Base-by-base conservation (phyloP, 2,113 vertebrate genomes). In the Origma solitaria region DNA sequence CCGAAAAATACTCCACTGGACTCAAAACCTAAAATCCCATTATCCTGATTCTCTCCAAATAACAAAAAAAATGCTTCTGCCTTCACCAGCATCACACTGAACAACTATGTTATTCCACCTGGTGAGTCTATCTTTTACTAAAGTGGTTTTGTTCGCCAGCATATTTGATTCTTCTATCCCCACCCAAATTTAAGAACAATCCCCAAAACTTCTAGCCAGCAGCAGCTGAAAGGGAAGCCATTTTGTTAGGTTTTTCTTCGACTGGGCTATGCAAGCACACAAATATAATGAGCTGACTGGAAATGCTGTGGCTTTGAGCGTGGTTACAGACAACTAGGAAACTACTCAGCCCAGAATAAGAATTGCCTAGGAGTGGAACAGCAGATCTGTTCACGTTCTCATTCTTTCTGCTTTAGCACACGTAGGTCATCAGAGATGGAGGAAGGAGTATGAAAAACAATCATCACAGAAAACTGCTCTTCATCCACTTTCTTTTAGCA, bases 331-430 rank as follows among this genome's bases (percentile, higher is more conserved):
- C 27, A 75, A 70, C 21, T 27, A 57, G 70, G 70, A 82, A 88
- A 81, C 73, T 9, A 86, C 22, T 23, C 4, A 2, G 15, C 9
- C 14, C 7, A 62, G 38, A 66, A 62, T 10, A 15, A 81, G 33
- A 92, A 68, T 1, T 1, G 2, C 10, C 65, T 0, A 0, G 12
- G 22, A 60, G 7, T 6, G 6, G 13, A 72, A 75, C 11, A 69
- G 47, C 61, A 61, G 28, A 92, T 37, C 28, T 72, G 13, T 31
- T 38, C 7, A 1, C 3, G 9, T 24, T 42, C 38, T 89, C 27
- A n/a, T 56, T 56, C 1, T 0, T 25, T 68, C 44, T 21, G 7
- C 22, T 13, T 53, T 15, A 57, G 33, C 27, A 57, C 10, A 38
- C 57, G 75, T 15, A 51, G 33, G 47, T 38, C 30, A 92, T 37